These are phyloP conservation scores for Nomada fabriciana DNA, from an alignment of 2,888 invertebrate genomes.

Conservation along the genomic window DNA sequence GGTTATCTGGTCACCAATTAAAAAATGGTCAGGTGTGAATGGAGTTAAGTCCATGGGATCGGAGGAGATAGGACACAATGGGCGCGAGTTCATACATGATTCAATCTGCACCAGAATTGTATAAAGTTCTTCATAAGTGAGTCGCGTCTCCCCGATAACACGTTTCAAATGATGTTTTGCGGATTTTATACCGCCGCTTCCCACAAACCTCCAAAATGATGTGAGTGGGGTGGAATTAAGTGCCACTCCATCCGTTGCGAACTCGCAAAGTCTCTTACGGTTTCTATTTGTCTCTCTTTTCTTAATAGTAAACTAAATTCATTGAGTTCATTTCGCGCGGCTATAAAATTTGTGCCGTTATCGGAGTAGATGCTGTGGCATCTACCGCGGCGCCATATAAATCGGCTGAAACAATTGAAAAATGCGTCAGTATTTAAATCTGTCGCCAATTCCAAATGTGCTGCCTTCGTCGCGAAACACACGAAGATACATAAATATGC, in stretches of 20 bases:
- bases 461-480: conserved; percentile 5
- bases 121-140: conserved; percentile 51
- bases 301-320: too few species aligned
- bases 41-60: conserved; percentile 60
- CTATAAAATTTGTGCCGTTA: conserved; percentile 29
- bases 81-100: neutral
- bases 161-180: conserved; percentile 72
- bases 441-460: neutral
- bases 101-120: neutral
- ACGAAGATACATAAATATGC: conserved; percentile 23
- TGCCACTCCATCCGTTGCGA: conserved; percentile 10
- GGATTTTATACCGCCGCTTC: conserved; percentile 51
- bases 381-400: conserved; percentile 4
- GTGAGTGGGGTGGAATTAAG: conserved; percentile 12
- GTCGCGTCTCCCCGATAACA: conserved; percentile 53
- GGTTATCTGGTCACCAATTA: neutral
- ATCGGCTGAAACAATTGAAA: neutral
- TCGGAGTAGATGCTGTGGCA: neutral
- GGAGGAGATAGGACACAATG: conserved; percentile 30
- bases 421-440: conserved; percentile 13
- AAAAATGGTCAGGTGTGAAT: conserved; percentile 69
- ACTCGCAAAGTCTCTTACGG: neutral
- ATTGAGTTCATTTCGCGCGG: too few species aligned
- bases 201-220: conserved; percentile 32
- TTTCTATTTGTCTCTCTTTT: too few species aligned